phyloP scores from a whole-genome alignment of 1,140 invertebrate species.

The Tyrophagus putrescentiae region DNA sequence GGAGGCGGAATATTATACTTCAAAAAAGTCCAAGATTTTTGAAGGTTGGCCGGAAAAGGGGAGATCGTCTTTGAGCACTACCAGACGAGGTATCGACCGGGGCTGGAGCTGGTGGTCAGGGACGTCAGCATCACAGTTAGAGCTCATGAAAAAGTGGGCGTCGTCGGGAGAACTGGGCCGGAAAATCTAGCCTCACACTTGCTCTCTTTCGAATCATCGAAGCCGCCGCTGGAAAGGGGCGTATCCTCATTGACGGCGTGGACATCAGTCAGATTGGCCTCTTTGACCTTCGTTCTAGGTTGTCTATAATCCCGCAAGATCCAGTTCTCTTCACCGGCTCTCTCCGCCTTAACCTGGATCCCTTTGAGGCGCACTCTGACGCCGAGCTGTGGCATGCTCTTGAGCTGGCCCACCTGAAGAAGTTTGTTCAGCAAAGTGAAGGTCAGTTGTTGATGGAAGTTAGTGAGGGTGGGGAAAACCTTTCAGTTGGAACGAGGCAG shows the following conservation, averaged over 20 bases:
- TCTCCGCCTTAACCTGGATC: constrained; percentile 77
- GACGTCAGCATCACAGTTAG: constrained; percentile 51
- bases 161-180: constrained; percentile 47
- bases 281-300: constrained; percentile 51
- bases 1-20: constrained; percentile 37
- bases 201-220: constrained; percentile 51
- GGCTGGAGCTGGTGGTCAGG: constrained; percentile 61
- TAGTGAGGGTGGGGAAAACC: constrained; percentile 17
- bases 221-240: constrained; percentile 46
- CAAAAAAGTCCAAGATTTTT: no score
- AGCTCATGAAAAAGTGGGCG: constrained; percentile 61
- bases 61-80: constrained; percentile 57
- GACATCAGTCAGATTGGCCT: constrained; percentile 55
- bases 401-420: constrained; percentile 51
- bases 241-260: constrained; percentile 62
- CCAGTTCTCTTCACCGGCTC: constrained; percentile 78
- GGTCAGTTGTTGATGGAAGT: neutral
- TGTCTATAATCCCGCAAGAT: constrained; percentile 85
- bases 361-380: constrained; percentile 50
- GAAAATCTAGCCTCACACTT: constrained; percentile 34
- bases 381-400: constrained; percentile 60
- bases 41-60: constrained; percentile 56
- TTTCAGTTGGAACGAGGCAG: constrained; percentile 36
- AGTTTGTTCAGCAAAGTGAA: neutral
- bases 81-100: constrained; percentile 59